Evolutionary conservation across 2,888 invertebrate species (phyloP), one percentile per base, ranked within the genome.

Genomic region (Auanema freiburgensis): DNA sequence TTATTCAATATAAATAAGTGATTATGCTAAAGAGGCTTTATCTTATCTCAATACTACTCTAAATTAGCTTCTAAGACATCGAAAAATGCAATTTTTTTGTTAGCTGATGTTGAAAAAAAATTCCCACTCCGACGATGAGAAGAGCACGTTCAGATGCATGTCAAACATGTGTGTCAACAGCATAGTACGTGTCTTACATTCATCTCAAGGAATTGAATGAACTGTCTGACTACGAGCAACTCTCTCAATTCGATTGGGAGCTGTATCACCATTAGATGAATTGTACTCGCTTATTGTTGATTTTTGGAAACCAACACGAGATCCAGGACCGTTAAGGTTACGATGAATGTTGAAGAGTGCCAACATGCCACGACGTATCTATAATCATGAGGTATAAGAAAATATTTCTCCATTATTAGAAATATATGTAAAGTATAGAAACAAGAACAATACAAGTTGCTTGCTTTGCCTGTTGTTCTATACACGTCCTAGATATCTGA

Each of bases 141-240:
- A n/a, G n/a, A n/a, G n/a, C n/a, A n/a, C n/a, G n/a, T n/a, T n/a
- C n/a, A n/a, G n/a, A n/a, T n/a, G n/a, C n/a, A n/a, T n/a, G n/a
- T n/a, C n/a, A n/a, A n/a, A n/a, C n/a, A n/a, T n/a, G n/a, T n/a
- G n/a, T n/a, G n/a, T n/a, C n/a, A n/a, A n/a, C n/a, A n/a, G n/a
- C n/a, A n/a, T n/a, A n/a, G n/a, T n/a, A n/a, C n/a, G n/a, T n/a
- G n/a, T n/a, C n/a, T n/a, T n/a, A n/a, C n/a, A n/a, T n/a, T 33
- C 33, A 5, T 33, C 8, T 33, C 33, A 53, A 18, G 21, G 24
- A 33, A 53, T 21, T 10, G 61, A 55, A 18, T 55, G 40, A 6
- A 66, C 66, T n/a, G 72, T 72, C 42, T 70, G 72, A 46, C 65
- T 68, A 21, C 70, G 59, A 18, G 59, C 65, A 3, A 56, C 59